Evolutionary conservation across 2,797 vertebrate genomes (phyloP).

Genomic region (Poecilia picta): DNA sequence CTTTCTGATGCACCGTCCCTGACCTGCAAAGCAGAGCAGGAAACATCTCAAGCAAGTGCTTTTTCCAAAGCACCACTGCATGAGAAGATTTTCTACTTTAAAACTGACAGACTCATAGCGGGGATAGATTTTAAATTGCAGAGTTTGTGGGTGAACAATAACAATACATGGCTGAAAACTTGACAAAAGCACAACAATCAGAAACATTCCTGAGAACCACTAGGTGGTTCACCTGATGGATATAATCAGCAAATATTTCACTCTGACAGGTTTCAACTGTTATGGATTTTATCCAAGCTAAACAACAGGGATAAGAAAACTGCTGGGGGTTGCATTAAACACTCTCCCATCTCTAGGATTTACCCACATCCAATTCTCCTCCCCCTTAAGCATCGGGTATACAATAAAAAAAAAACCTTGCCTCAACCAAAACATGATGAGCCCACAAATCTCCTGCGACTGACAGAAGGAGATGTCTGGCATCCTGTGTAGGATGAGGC

Average conservation of each 20-base stretch:
- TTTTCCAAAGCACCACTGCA: conserved; percentile 39
- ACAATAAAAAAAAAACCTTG: conserved; percentile 57
- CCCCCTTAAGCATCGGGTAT: conserved; percentile 46
- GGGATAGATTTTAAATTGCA: neutral
- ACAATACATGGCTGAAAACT: neutral
- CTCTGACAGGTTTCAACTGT: conserved; percentile 46
- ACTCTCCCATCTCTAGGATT: conserved; percentile 50
- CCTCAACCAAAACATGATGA: conserved; percentile 70
- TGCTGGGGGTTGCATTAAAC: conserved; percentile 60
- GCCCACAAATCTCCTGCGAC: conserved; percentile 72
- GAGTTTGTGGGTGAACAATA: neutral
- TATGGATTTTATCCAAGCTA: conserved; percentile 61
- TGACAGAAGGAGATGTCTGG: conserved; percentile 69
- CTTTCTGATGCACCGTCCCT: conserved; percentile 29
- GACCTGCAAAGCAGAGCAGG: conserved; percentile 29
- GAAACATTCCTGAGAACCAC: conserved; percentile 34
- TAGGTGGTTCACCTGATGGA: conserved; percentile 38
- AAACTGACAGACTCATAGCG: conserved; percentile 12
- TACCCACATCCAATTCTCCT: conserved; percentile 65
- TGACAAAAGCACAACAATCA: conserved; percentile 28
- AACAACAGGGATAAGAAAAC: conserved; percentile 55
- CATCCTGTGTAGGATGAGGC: conserved; percentile 62
- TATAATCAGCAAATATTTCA: conserved; percentile 56
- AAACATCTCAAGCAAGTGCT: conserved; percentile 39
- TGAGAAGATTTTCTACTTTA: conserved; percentile 16